Conservation (phyloP, 2,113 vertebrate genomes). For the Hyla sarda region DNA sequence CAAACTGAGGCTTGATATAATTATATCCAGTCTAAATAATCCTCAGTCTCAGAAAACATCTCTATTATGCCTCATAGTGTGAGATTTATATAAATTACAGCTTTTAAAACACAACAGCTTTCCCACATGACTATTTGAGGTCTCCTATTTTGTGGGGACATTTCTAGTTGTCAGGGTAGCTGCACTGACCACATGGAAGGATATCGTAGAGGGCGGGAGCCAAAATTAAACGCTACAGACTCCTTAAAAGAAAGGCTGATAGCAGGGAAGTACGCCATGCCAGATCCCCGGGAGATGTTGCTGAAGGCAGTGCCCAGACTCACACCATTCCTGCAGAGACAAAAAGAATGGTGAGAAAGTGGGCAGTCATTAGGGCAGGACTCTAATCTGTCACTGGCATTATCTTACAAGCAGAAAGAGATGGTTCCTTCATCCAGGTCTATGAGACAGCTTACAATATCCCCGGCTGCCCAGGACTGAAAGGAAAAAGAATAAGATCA, state of each 20-base stretch:
- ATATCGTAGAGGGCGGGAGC: constrained; percentile 97
- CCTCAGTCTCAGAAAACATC: not conserved
- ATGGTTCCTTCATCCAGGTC: constrained; percentile 93
- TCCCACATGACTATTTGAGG: not conserved
- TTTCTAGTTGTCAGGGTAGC: no score
- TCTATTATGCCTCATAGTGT: not conserved
- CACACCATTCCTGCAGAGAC: constrained; percentile 84
- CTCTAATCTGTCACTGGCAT: not conserved
- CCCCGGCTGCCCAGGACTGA: constrained; percentile 96
- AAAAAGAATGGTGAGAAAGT: constrained; percentile 25
- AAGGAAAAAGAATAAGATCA: constrained; percentile 55
- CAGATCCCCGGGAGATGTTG: constrained; percentile 87
- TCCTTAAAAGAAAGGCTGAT: constrained; percentile 99
- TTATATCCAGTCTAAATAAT: no score
- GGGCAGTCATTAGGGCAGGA: not conserved
- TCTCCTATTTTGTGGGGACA: no score
- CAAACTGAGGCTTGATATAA: no score
- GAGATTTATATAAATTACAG: no score
- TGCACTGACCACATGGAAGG: constrained; percentile 70
- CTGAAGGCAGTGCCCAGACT: constrained; percentile 91
- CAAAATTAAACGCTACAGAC: constrained; percentile 97
- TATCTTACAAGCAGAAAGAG: constrained; percentile 92
- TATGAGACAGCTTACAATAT: constrained; percentile 97
- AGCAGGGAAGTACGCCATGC: constrained; percentile 95
- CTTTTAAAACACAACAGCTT: no score